Percentiles rank a stretch among this genome's conserved stretches.
Conservation (phyloP, 2,797 vertebrate genomes). For the Lerista edwardsae region DNA sequence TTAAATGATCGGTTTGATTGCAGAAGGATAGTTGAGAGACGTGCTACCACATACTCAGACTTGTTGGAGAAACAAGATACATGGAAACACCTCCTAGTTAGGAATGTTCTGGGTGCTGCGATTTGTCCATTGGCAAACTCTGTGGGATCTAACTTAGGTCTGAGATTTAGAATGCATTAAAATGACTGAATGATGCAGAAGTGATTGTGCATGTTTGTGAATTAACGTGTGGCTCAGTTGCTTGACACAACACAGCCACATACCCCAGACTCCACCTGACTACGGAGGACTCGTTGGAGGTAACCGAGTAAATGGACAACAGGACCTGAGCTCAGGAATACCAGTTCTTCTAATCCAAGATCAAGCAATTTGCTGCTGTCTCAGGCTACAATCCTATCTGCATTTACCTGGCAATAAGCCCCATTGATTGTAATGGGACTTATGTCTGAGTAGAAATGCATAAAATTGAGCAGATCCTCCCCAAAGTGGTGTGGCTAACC, state of each 20-base stretch:
- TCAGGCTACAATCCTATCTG: too few species aligned
- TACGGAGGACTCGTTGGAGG: too few species aligned
- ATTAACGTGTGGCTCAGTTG: too few species aligned
- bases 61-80: neutral
- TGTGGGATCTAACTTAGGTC: neutral
- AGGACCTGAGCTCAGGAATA: neutral
- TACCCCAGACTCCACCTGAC: neutral
- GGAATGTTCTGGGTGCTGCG: neutral
- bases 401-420: too few species aligned
- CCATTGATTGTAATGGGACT: too few species aligned
- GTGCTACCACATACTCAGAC: neutral
- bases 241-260: neutral
- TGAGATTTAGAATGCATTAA: too few species aligned
- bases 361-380: neutral
- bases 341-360: neutral
- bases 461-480: too few species aligned
- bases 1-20: neutral
- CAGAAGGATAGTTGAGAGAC: neutral
- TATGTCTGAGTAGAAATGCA: too few species aligned
- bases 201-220: too few species aligned
- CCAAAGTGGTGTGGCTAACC: too few species aligned
- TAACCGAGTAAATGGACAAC: neutral
- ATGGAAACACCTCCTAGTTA: neutral
- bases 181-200: too few species aligned
- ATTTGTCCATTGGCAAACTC: neutral